Base-by-base conservation (phyloP, 2,797 vertebrate genomes). In the Trachurus trachurus region DNA sequence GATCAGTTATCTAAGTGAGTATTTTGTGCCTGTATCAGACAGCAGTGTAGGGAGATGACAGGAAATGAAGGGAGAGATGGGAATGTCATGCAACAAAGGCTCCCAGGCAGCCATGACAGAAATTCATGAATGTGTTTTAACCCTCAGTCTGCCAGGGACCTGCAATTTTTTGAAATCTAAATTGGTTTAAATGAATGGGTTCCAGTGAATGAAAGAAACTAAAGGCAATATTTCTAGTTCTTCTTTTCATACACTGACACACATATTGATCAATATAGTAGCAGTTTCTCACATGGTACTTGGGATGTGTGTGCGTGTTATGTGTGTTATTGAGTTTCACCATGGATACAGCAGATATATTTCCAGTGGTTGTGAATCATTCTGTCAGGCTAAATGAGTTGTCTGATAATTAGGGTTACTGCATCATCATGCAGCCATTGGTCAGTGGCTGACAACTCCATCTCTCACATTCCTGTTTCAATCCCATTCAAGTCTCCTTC, bases 341-440 rank as follows among this genome's bases (percentile, higher is more conserved):
- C 56, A 44, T 65, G 56, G 80, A 75, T 52, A 63, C 56, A 66
- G 80, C 66, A 63, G 62, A 82, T 87, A 64, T 79, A 42, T 83
- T 87, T 85, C 57, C 76, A 54, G 62, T 63, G 74, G 64, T 69
- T 76, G 73, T 90, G 74, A 82, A 85, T 92, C 88, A 92, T 86
- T 82, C 73, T 92, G 88, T 83, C 89, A 87, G 74, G 22, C 54
- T 74, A 85, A 91, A 89, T 88, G 81, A 86, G 75, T 73, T 85
- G 75, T 76, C 69, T 76, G 76, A 88, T 87, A 85, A 91, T 88
- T 85, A 80, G 66, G 64, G 58, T 74, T 72, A 71, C 71, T 74
- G 74, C 82, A 77, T 89, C 76, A 87, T 81, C 80, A 66, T 83
- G 69, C 70, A 83, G 56, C 78, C 75, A 57, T 73, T 84, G 84